Percentiles rank a stretch among this genome's conserved stretches.
Evolutionary conservation across 2,797 vertebrate species (phyloP).

Genomic region (Enteromius thamalakanensis): DNA sequence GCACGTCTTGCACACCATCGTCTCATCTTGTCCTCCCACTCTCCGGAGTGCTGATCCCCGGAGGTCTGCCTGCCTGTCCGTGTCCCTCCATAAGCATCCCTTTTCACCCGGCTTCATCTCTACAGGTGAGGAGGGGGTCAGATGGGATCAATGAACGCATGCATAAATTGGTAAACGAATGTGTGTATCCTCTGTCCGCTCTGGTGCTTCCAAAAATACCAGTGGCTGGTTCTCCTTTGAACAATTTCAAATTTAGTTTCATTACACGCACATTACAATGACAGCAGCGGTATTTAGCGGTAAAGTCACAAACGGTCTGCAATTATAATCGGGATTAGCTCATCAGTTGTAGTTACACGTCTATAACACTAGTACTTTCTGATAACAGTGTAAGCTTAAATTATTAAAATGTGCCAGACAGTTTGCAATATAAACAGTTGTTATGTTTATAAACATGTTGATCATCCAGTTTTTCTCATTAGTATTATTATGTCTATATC

Average conservation of each 20-base stretch:
- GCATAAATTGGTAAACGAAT: slow-evolving; percentile 12
- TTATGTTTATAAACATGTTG: background rate
- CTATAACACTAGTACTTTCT: slow-evolving; percentile 22
- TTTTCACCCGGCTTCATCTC: slow-evolving; percentile 65
- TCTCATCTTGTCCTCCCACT: slow-evolving; percentile 25
- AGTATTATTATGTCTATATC: background rate
- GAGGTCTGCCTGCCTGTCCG: slow-evolving; percentile 4
- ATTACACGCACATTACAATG: background rate
- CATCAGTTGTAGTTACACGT: slow-evolving; percentile 18
- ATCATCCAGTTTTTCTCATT: background rate
- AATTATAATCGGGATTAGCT: background rate
- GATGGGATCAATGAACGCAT: slow-evolving; percentile 72
- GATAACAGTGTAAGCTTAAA: background rate
- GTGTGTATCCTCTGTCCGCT: background rate
- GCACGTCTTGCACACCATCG: background rate
- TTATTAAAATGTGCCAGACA: slow-evolving; percentile 10
- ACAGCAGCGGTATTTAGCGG: background rate
- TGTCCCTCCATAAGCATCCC: slow-evolving; percentile 24
- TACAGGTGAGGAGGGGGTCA: slow-evolving; percentile 77
- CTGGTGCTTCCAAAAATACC: background rate
- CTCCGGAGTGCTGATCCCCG: background rate
- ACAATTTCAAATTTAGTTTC: slow-evolving; percentile 14
- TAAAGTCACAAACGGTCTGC: background rate
- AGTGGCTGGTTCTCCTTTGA: background rate
- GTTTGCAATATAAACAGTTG: slow-evolving; percentile 1